These are phyloP conservation scores for Takifugu rubripes DNA, from an alignment of 2,797 vertebrate species.

Conservation along the genomic window DNA sequence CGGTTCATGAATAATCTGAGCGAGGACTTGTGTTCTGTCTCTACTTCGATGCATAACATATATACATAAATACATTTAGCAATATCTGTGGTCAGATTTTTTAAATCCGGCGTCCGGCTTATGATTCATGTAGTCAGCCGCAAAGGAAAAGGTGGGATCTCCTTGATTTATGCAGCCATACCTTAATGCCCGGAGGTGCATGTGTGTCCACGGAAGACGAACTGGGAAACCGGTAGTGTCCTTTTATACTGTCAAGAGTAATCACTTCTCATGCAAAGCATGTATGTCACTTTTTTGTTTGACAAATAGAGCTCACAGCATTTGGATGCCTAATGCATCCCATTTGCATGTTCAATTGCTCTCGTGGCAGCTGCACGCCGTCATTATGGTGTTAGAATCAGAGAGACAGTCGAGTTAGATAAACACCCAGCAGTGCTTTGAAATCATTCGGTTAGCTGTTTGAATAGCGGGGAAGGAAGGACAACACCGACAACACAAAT, in stretches of 20 bases:
- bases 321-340: slow-evolving; percentile 3
- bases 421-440: slow-evolving; percentile 16
- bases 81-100: slow-evolving; percentile 11
- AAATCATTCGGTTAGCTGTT: slow-evolving; percentile 6
- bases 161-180: background rate
- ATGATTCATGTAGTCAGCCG: slow-evolving; percentile 30
- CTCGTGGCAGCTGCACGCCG: slow-evolving; percentile 6
- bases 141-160: slow-evolving; percentile 13
- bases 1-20: background rate
- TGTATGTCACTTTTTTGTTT: slow-evolving; percentile 3
- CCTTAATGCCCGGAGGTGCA: no score
- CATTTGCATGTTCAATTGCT: slow-evolving; percentile 12
- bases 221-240: no score
- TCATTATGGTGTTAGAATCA: slow-evolving; percentile 10
- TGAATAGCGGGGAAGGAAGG: slow-evolving; percentile 10
- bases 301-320: background rate
- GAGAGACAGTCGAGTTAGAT: slow-evolving; percentile 8
- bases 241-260: no score
- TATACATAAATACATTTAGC: slow-evolving; percentile 3
- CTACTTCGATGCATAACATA: no score
- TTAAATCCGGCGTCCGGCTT: slow-evolving; percentile 18
- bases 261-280: no score
- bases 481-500: background rate
- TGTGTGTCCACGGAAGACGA: no score
- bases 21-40: no score